phyloP scores from a whole-genome alignment of 2,888 invertebrate species.

The Drosophila mercatorum region DNA sequence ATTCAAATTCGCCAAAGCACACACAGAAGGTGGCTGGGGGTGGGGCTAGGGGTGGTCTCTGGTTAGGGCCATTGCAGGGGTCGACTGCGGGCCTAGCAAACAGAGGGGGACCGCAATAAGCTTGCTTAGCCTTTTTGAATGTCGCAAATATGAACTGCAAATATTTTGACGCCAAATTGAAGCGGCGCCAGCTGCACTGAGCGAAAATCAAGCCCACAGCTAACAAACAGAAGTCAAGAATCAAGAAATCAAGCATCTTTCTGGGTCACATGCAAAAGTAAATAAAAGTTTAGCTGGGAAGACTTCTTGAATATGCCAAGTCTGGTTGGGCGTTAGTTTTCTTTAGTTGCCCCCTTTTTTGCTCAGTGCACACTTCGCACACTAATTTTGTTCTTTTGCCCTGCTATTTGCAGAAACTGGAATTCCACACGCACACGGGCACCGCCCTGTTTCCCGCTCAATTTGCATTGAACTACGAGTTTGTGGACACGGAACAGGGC shows the following conservation, averaged over 20 bases:
- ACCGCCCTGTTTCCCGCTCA: slow-evolving; percentile 92
- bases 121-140: slow-evolving; percentile 78
- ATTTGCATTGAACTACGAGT: slow-evolving; percentile 91
- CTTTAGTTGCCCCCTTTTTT: not conserved
- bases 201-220: not conserved
- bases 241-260: not conserved
- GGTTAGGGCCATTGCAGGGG: not conserved
- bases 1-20: slow-evolving; percentile 69
- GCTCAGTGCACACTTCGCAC: slow-evolving; percentile 26
- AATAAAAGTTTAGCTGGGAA: not conserved
- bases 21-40: slow-evolving; percentile 8
- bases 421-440: slow-evolving; percentile 88
- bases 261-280: not conserved
- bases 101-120: slow-evolving; percentile 70
- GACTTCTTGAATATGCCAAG: not conserved
- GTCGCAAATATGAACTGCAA: slow-evolving; percentile 78
- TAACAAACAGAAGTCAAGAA: not conserved
- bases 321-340: not conserved
- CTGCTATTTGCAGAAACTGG: slow-evolving; percentile 84
- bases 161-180: slow-evolving; percentile 74
- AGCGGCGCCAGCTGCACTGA: slow-evolving; percentile 34
- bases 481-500: slow-evolving; percentile 91
- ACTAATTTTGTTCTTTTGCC: slow-evolving; percentile 6
- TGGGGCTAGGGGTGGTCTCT: not conserved
- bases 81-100: slow-evolving; percentile 51